Conservation (phyloP, 2,888 invertebrate species). For the Ashinkailepas kermadecensis region DNA sequence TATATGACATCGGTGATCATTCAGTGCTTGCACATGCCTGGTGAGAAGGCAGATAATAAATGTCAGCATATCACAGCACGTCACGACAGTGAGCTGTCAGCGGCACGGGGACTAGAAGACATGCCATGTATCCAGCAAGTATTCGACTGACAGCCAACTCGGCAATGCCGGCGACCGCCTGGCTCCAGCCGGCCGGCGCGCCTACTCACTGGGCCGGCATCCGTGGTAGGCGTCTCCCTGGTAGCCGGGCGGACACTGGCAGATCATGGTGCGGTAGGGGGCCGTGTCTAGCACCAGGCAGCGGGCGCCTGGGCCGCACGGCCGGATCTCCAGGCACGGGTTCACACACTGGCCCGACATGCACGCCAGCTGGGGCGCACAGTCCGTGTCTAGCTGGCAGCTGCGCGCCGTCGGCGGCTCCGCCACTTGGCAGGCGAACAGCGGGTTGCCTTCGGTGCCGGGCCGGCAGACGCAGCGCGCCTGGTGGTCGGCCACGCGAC, state of each 20-base stretch:
- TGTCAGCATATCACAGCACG: too few species aligned
- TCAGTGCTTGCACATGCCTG: too few species aligned
- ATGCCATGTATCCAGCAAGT: too few species aligned
- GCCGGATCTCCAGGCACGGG: slow-evolving; percentile 36
- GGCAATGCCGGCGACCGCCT: too few species aligned
- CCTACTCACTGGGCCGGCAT: slow-evolving; percentile 52
- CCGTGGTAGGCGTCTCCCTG: slow-evolving; percentile 34
- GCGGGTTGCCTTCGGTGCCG: slow-evolving; percentile 73
- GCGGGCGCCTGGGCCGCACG: slow-evolving; percentile 52
- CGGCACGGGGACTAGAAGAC: too few species aligned
- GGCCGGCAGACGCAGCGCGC: slow-evolving; percentile 65
- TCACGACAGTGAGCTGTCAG: too few species aligned
- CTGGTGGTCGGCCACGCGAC: slow-evolving; percentile 48
- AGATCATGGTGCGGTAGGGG: slow-evolving; percentile 36
- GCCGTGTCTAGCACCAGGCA: slow-evolving; percentile 41
- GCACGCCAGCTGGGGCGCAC: slow-evolving; percentile 29
- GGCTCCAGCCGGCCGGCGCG: background rate
- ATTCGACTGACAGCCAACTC: too few species aligned
- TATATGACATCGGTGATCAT: too few species aligned
- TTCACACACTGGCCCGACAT: slow-evolving; percentile 35
- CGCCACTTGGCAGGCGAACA: slow-evolving; percentile 41
- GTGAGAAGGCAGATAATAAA: too few species aligned
- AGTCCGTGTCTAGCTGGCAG: slow-evolving; percentile 30
- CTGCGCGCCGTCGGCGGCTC: slow-evolving; percentile 42
- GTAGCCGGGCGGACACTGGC: slow-evolving; percentile 36